Evolutionary conservation across 1,140 invertebrate genomes (phyloP).

Genomic region (Aphidius ervi): DNA sequence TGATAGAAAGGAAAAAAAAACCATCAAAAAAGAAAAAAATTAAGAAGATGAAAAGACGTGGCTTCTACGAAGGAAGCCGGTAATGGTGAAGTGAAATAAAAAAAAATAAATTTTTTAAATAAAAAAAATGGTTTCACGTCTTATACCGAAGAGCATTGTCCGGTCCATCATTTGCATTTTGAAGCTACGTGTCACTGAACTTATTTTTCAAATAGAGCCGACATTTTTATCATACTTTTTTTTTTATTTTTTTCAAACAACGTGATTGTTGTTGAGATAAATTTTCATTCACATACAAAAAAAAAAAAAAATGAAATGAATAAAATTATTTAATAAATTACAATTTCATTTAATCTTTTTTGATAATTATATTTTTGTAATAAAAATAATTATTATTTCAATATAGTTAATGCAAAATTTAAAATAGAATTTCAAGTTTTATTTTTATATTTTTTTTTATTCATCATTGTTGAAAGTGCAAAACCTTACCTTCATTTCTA

Average conservation of each 20-base stretch:
- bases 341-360: not conserved
- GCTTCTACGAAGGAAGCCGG: not conserved
- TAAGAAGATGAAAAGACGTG: too few species aligned
- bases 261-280: not conserved
- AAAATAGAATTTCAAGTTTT: not conserved
- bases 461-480: conserved; percentile 1
- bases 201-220: not conserved
- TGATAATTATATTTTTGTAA: too few species aligned
- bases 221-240: not conserved
- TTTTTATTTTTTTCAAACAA: not conserved
- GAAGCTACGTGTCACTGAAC: conserved; percentile 3
- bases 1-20: too few species aligned
- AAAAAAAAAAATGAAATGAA: not conserved
- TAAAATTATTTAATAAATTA: not conserved
- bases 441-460: conserved; percentile 2
- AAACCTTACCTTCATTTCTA: not conserved
- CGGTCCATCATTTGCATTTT: conserved; percentile 4
- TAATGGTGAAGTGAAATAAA: not conserved
- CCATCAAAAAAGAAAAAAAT: too few species aligned
- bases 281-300: not conserved
- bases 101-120: not conserved
- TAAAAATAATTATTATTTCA: not conserved
- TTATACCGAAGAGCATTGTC: not conserved
- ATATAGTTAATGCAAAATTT: not conserved
- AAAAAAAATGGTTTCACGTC: not conserved